These are phyloP conservation scores for Uria aalge DNA, from an alignment of 2,113 vertebrate species.

Conservation along the genomic window DNA sequence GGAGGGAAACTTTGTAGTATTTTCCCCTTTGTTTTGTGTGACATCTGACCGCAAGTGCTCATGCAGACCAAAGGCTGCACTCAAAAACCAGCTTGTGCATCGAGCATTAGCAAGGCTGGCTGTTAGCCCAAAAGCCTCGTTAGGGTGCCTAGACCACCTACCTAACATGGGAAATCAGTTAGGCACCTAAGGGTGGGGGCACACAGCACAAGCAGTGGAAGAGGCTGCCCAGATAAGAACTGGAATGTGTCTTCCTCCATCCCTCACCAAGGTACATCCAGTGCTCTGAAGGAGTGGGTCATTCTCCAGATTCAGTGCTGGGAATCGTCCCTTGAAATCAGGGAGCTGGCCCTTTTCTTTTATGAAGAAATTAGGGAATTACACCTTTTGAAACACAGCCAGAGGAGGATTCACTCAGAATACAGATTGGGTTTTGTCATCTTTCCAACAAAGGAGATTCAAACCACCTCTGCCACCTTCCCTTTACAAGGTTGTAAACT, in stretches of 20 bases:
- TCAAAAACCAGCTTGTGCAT: background rate
- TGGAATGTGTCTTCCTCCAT: background rate
- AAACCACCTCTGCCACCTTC: background rate
- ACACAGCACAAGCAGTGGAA: background rate
- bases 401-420: background rate
- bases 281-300: background rate
- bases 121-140: background rate
- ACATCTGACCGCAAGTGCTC: background rate
- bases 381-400: background rate
- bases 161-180: background rate
- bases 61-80: background rate
- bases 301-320: background rate
- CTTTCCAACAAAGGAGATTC: background rate
- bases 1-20: background rate
- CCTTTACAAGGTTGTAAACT: background rate
- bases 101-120: background rate
- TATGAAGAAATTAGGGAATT: background rate
- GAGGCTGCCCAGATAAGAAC: background rate
- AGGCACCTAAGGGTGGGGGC: too few species aligned
- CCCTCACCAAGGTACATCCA: background rate
- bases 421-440: background rate
- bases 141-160: background rate
- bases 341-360: background rate
- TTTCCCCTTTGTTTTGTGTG: background rate
- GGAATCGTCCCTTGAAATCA: background rate